phyloP scores from a whole-genome alignment of 2,888 invertebrate genomes.

The Drosophila incognita region DNA sequence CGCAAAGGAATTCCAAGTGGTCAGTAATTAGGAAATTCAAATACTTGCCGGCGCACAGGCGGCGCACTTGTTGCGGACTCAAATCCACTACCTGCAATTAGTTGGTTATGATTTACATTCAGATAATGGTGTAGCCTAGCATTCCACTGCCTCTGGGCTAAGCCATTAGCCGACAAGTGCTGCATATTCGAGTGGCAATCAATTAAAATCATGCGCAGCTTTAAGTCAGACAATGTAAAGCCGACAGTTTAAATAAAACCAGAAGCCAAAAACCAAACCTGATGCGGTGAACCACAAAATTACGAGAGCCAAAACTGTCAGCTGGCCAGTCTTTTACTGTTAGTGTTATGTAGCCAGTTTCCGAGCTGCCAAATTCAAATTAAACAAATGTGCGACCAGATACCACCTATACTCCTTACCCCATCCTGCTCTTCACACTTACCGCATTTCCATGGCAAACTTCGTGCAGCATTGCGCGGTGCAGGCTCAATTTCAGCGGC shows the following conservation, averaged over 20 bases:
- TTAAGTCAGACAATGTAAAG: slow-evolving; percentile 27
- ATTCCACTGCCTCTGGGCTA: not conserved
- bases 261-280: slow-evolving; percentile 53
- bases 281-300: slow-evolving; percentile 72
- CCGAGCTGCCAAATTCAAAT: slow-evolving; percentile 71
- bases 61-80: slow-evolving; percentile 83
- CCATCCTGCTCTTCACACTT: slow-evolving; percentile 31
- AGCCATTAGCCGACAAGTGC: slow-evolving; percentile 64
- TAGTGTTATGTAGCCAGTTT: slow-evolving; percentile 18
- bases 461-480: slow-evolving; percentile 78
- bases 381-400: slow-evolving; percentile 69
- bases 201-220: slow-evolving; percentile 68
- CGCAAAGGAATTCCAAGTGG: slow-evolving; percentile 83
- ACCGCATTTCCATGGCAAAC: slow-evolving; percentile 76
- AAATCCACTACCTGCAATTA: slow-evolving; percentile 78
- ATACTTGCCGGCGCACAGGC: slow-evolving; percentile 76
- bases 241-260: slow-evolving; percentile 47
- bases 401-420: not conserved
- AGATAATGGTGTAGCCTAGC: not conserved
- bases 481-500: slow-evolving; percentile 68
- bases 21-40: slow-evolving; percentile 84
- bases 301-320: slow-evolving; percentile 75
- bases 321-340: slow-evolving; percentile 53
- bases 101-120: slow-evolving; percentile 44
- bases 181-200: slow-evolving; percentile 70